phyloP scores from a whole-genome alignment of 64 coral and sea anemone species.

The Hydrozoanthus tunicans region DNA sequence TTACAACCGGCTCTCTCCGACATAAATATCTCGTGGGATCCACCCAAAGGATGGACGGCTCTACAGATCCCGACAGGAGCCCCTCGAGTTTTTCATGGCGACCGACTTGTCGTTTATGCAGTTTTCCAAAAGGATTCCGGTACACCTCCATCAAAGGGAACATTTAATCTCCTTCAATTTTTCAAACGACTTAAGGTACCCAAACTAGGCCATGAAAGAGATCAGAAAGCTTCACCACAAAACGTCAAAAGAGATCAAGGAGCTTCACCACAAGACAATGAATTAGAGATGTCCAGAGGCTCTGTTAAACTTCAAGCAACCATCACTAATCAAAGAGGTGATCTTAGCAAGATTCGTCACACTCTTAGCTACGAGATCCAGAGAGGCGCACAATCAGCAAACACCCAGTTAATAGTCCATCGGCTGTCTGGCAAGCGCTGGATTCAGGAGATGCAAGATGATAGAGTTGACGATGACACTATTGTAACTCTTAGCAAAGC shows the following conservation, averaged over 20 bases:
- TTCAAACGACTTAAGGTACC: not conserved
- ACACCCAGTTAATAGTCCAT: not conserved
- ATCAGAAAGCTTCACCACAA: not conserved
- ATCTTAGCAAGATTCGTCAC: not conserved
- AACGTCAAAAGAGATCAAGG: not conserved
- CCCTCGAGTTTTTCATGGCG: constrained; percentile 36
- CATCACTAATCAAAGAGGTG: not conserved
- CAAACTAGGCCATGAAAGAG: not conserved
- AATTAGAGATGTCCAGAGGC: not conserved
- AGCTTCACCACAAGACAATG: not conserved
- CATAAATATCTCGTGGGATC: not conserved
- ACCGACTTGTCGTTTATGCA: constrained; percentile 29
- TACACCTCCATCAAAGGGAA: not conserved
- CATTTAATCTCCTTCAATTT: constrained; percentile 20
- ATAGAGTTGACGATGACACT: not conserved
- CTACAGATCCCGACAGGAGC: not conserved
- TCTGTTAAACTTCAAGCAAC: not conserved
- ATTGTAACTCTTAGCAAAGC: not conserved
- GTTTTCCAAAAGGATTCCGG: not conserved
- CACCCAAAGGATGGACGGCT: constrained; percentile 1
- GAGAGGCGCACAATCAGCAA: not conserved
- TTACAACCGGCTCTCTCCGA: not conserved
- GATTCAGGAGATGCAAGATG: constrained; percentile 36
- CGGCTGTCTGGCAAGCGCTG: constrained; percentile 29
- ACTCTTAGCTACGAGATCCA: constrained; percentile 17